phyloP scores from a whole-genome alignment of 2,797 vertebrate species.

The Chlorospingus semifuscus region DNA sequence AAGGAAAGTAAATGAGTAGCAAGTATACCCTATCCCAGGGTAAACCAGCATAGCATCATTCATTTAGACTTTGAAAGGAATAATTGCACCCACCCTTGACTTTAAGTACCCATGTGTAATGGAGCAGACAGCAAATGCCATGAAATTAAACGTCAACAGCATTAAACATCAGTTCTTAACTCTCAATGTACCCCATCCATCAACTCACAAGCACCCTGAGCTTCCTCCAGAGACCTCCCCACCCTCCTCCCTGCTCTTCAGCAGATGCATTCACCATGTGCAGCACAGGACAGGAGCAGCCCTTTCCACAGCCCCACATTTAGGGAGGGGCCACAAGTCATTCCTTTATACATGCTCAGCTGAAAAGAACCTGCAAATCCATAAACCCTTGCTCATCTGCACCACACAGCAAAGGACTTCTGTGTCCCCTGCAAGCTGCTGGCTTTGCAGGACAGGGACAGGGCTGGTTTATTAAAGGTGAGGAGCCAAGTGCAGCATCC shows the following conservation, averaged over 20 bases:
- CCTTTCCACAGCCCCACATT: background rate
- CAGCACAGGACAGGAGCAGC: background rate
- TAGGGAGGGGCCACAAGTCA: background rate
- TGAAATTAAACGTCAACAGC: conserved; percentile 41
- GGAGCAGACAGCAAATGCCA: conserved; percentile 32
- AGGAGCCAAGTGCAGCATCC: background rate
- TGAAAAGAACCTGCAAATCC: background rate
- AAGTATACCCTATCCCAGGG: background rate
- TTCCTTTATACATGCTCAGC: background rate
- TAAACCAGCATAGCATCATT: conserved; percentile 18
- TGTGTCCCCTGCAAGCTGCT: background rate
- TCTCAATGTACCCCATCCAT: conserved; percentile 26
- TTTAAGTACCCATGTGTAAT: conserved; percentile 21
- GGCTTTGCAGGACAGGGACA: background rate
- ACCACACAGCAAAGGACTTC: background rate
- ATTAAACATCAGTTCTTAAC: conserved; percentile 56
- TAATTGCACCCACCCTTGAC: conserved; percentile 48
- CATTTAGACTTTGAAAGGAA: conserved; percentile 51
- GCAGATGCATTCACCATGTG: background rate
- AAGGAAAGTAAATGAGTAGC: conserved; percentile 34
- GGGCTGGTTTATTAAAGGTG: background rate
- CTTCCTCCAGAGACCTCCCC: background rate
- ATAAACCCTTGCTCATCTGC: background rate
- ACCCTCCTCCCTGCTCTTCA: background rate
- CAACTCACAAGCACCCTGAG: conserved; percentile 19